Evolutionary conservation across 2,113 vertebrate species (phyloP).

Genomic region (Dicrurus megarhynchus): DNA sequence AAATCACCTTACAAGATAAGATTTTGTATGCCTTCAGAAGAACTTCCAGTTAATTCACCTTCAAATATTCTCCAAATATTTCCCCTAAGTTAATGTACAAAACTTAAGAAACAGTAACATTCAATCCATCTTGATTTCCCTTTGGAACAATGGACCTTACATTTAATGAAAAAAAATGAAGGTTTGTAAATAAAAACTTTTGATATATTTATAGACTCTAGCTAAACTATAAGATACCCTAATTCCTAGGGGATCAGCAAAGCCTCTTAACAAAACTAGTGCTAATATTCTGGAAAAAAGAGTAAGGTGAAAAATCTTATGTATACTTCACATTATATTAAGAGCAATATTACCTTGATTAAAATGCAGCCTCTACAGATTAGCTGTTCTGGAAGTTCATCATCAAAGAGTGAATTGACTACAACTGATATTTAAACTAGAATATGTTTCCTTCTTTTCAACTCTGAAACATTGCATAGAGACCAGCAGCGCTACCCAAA

Average conservation of each 20-base stretch:
- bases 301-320: neutral
- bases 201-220: neutral
- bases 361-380: neutral
- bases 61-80: neutral
- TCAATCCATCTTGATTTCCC: neutral
- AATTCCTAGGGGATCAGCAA: neutral
- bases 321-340: neutral
- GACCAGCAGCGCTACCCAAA: neutral
- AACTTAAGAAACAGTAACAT: neutral
- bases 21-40: neutral
- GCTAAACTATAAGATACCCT: neutral
- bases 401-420: neutral
- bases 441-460: neutral
- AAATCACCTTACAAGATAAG: neutral
- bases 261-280: neutral
- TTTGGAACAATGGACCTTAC: neutral
- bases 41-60: neutral
- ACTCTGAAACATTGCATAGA: fast-evolving
- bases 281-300: neutral
- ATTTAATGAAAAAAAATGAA: neutral
- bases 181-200: neutral
- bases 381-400: neutral
- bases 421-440: neutral
- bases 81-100: neutral
- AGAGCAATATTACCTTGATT: neutral